Conservation (phyloP, 2,113 vertebrate genomes). For the Poeciliopsis turrubarensis region DNA sequence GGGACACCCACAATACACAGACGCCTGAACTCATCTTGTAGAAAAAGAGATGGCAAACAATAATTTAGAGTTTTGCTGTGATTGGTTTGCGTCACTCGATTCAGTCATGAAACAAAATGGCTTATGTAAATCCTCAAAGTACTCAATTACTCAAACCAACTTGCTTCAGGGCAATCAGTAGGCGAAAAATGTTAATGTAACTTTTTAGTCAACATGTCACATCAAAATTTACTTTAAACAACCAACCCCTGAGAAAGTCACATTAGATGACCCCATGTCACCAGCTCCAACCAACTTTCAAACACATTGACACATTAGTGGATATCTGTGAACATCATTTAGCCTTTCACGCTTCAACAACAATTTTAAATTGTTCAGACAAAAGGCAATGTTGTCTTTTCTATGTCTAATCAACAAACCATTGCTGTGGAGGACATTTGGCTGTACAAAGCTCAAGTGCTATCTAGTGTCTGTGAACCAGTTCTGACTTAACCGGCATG, state of each 20-base stretch:
- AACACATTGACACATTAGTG: not conserved
- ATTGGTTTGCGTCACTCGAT: not conserved
- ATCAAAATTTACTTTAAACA: too few relatives aligned
- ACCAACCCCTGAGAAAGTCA: too few relatives aligned
- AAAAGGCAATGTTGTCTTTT: not conserved
- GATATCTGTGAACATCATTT: too few relatives aligned
- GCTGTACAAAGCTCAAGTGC: not conserved
- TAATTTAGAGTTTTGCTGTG: not conserved
- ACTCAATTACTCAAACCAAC: too few relatives aligned
- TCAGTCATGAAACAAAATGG: not conserved
- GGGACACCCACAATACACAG: slow-evolving; percentile 88
- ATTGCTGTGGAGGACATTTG: not conserved
- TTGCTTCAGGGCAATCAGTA: too few relatives aligned
- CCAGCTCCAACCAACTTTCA: not conserved
- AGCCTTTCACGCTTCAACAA: not conserved
- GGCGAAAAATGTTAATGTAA: too few relatives aligned
- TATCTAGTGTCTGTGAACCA: not conserved
- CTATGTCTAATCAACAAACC: not conserved
- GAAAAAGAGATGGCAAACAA: slow-evolving; percentile 22
- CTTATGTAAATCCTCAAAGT: not conserved
- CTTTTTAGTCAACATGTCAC: too few relatives aligned
- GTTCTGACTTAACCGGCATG: slow-evolving; percentile 2
- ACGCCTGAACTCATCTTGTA: slow-evolving; percentile 85
- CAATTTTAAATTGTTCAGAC: not conserved
- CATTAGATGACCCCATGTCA: too few relatives aligned